These are phyloP conservation scores for Coelopa frigida DNA, from an alignment of 1,140 invertebrate species.

Conservation along the genomic window DNA sequence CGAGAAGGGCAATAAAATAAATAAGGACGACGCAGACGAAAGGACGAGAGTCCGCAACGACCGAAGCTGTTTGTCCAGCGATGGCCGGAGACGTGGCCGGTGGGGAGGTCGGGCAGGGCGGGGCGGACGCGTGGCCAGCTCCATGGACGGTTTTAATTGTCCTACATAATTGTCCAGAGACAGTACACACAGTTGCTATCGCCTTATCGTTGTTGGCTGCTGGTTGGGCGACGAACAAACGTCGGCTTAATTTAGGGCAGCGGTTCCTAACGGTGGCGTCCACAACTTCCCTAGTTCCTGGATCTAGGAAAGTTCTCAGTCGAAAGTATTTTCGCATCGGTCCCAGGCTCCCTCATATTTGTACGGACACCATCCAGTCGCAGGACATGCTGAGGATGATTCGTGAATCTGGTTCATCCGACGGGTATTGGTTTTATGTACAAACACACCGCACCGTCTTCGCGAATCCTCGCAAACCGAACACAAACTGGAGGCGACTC, in stretches of 20 bases:
- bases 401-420: not conserved
- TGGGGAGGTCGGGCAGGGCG: not conserved
- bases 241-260: not conserved
- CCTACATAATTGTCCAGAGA: conserved; percentile 3
- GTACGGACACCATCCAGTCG: too few relatives aligned
- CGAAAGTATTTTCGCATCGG: conserved; percentile 7
- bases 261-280: not conserved
- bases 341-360: not conserved
- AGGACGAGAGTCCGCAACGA: too few relatives aligned
- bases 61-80: too few relatives aligned
- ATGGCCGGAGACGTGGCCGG: not conserved
- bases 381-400: too few relatives aligned
- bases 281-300: not conserved
- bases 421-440: not conserved
- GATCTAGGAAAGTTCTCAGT: not conserved
- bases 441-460: not conserved
- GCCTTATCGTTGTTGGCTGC: not conserved
- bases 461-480: not conserved
- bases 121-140: not conserved
- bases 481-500: not conserved
- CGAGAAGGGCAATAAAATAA: not conserved
- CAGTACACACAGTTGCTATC: not conserved
- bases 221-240: conserved; percentile 1
- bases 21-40: too few relatives aligned
- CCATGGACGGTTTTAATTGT: conserved; percentile 6